Evolutionary conservation across 2,888 invertebrate genomes (phyloP), one percentile per base, ranked within the genome.

Genomic region (Encarsia formosa): DNA sequence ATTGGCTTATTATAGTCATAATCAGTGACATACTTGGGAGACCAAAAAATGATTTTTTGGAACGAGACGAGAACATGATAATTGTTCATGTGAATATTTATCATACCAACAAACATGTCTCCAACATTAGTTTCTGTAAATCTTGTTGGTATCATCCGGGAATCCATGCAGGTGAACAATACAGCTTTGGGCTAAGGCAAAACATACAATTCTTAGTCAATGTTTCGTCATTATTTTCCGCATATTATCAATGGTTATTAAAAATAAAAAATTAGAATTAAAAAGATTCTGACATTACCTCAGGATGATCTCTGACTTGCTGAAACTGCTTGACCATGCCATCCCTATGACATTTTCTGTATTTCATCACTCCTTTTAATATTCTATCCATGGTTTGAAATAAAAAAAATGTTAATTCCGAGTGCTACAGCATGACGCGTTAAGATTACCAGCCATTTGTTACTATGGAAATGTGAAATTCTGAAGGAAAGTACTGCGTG

Each of bases 101-200:
- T 66, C 76, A 67, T 77, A 91, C 91, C 90, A 64, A 97, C 89
- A 79, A 96, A 97, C 93, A 96, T 95, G 74, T 98, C 96, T 39
- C 98, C 98, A 59, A 96, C 91, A 75, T 92, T 87, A 49, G 92
- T 92, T 79, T 93, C 90, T 49, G 94, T 94, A 75, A 96, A 94
- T 73, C 93, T 82, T 53, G 96, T 93, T 20, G 97, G 95, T 65
- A 96, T 87, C 88, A 98, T 92, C 76, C 98, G 81, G 74, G 93
- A 93, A 81, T 98, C 97, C 88, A 98, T 96, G 75, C 97, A 98
- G 37, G 95, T 93, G 76, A 97, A 95, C 78, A 97, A 92, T 57
- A 97, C 88, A 59, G 95, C 94, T 80, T 92, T 91, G 16, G 97
- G 97, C 92, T 97, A 77, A 24, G 16, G 13, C 41, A 18, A 45